Base-by-base conservation (phyloP, 2,113 vertebrate species). In the Gnathonemus longibarbis region DNA sequence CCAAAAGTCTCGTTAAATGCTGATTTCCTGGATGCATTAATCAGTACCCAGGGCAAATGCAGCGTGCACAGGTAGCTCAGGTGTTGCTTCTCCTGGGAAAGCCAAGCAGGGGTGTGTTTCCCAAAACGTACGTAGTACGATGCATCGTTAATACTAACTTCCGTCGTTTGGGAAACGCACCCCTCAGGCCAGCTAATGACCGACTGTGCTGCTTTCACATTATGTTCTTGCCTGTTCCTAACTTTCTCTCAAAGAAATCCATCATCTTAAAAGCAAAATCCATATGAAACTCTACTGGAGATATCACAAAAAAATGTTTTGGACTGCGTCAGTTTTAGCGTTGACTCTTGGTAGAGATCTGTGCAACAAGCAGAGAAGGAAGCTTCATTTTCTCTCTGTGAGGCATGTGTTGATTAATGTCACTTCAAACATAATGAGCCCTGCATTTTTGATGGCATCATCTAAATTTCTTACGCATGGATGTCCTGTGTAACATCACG, bases 1-100 rank as follows among this genome's bases (percentile, higher is more conserved):
- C 77, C 62, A 58, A 21, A 42, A 27, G 86, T 5, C 84, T 70
- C n/a, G n/a, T 9, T 87, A 77, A 87, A 66, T 86, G 13, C 56
- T 85, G 48, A 31, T 42, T 88, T 88, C 56, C 56, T 56, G 53
- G 87, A 88, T 85, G 74, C 89, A 84, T 66, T 87, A 91, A 88
- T 53, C 45, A 91, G 83, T 80, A 46, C 89, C 89, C 39, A 10
- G 86, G 90, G 77, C n/a, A 4, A 46, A 39, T 53, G 66, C 45
- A 31, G 52, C 49, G 3, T 31, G 48, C 9, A 2, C 66, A 49
- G 27, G 58, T 39, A 4, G 42, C 52, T 27, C 45, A 56, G 11
- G 8, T 21, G 31, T 1, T 48, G 15, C 6, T 19, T 9, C 52
- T 50, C 10, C 84, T 56, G 31, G 1, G 52, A 88, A 31, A 39